Conservation (phyloP, 2,888 invertebrate species). For the Apamea crenata region DNA sequence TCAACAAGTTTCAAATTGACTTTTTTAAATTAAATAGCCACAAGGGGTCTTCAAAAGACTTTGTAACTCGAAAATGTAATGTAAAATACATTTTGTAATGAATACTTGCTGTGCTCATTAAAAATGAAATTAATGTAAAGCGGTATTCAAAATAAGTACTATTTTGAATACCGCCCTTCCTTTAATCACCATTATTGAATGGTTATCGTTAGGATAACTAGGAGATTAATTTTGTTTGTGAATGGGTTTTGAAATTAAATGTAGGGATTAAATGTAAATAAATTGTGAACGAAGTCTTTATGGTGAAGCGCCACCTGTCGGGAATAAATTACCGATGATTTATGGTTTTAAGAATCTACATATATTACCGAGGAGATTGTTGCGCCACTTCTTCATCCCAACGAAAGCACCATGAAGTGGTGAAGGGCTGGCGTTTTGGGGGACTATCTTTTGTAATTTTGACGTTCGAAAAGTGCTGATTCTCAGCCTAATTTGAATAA, state of each 20-base stretch:
- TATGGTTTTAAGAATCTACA: background rate
- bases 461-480: too few relatives aligned
- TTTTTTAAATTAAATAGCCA: conserved; percentile 55
- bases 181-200: conserved; percentile 44
- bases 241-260: conserved; percentile 36
- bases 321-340: background rate
- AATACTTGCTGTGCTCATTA: conserved; percentile 47
- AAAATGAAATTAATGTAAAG: conserved; percentile 41
- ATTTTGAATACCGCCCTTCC: conserved; percentile 5
- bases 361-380: too few relatives aligned
- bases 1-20: conserved; percentile 12
- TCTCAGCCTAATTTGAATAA: too few relatives aligned
- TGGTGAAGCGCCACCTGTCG: conserved; percentile 8
- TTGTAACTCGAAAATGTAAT: conserved; percentile 25
- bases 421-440: too few relatives aligned
- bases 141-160: too few relatives aligned
- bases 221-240: conserved; percentile 13
- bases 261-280: conserved; percentile 22
- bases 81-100: conserved; percentile 37
- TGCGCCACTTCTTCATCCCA: too few relatives aligned
- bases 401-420: too few relatives aligned
- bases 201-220: conserved; percentile 19
- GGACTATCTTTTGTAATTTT: too few relatives aligned
- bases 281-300: conserved; percentile 7
- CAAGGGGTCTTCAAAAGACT: conserved; percentile 54